Percentiles rank a stretch among this genome's conserved stretches.
These are phyloP conservation scores for Idaea aversata DNA, from an alignment of 2,888 invertebrate species.

Conservation along the genomic window DNA sequence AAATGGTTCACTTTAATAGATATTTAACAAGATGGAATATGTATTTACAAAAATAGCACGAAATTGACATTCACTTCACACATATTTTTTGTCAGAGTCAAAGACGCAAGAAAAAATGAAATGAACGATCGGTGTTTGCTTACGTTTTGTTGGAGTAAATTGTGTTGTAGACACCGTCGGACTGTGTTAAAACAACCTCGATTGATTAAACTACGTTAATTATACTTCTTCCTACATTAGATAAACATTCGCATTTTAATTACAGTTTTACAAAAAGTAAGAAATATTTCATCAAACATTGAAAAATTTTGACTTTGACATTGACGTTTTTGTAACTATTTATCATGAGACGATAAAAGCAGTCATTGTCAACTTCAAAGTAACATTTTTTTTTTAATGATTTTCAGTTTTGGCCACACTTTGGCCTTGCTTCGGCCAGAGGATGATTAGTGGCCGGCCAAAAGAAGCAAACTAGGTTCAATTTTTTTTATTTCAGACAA, in stretches of 20 bases:
- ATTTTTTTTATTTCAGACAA: too few relatives aligned
- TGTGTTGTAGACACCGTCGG: neutral
- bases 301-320: neutral
- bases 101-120: conserved; percentile 9
- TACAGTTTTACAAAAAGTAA: neutral
- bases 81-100: conserved; percentile 45
- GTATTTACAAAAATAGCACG: conserved; percentile 76
- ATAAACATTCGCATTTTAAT: neutral
- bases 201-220: neutral
- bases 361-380: too few relatives aligned
- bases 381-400: too few relatives aligned
- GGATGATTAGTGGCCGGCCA: too few relatives aligned
- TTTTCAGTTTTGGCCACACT: too few relatives aligned
- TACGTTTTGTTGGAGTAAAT: conserved; percentile 17
- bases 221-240: neutral
- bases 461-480: too few relatives aligned
- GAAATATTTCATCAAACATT: neutral
- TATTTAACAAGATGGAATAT: conserved; percentile 52
- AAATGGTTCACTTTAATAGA: neutral
- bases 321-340: neutral
- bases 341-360: too few relatives aligned
- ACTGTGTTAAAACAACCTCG: neutral
- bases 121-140: conserved; percentile 13
- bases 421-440: too few relatives aligned
- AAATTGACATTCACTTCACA: conserved; percentile 65